Conservation (phyloP, 2,888 invertebrate species). For the Synanthedon andrenaeformis region DNA sequence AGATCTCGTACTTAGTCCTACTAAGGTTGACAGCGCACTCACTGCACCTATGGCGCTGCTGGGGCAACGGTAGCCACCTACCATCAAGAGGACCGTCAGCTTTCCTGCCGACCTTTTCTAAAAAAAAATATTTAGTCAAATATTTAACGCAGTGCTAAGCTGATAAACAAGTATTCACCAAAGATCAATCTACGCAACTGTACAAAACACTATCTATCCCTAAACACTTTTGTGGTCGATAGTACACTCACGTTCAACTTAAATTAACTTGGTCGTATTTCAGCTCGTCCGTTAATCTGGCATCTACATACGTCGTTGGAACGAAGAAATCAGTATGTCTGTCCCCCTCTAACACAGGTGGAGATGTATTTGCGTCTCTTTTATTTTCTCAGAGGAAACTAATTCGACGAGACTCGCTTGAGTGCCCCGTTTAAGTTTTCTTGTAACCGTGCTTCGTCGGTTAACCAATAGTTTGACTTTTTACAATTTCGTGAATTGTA, state of each 20-base stretch:
- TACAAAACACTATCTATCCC: neutral
- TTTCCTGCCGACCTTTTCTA: no score
- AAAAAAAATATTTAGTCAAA: no score
- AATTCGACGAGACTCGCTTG: neutral
- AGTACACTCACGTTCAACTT: constrained; percentile 26
- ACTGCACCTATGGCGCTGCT: no score
- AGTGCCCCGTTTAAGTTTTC: neutral
- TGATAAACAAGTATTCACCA: neutral
- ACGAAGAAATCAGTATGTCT: constrained; percentile 18
- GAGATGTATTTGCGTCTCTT: neutral
- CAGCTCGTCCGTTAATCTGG: constrained; percentile 36
- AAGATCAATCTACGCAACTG: neutral
- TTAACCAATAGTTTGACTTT: no score
- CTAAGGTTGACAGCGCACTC: no score
- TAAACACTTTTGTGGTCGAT: neutral
- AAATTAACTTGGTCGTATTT: constrained; percentile 31
- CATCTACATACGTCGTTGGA: constrained; percentile 31
- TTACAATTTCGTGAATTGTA: no score
- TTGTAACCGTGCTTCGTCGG: no score
- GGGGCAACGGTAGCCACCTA: no score
- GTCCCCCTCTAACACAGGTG: neutral
- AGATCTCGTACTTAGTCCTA: no score
- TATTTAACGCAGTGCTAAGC: neutral
- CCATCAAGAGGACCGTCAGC: no score
- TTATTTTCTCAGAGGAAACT: neutral